Base-by-base conservation (phyloP, 2,888 invertebrate species). In the Andrena flavipes region DNA sequence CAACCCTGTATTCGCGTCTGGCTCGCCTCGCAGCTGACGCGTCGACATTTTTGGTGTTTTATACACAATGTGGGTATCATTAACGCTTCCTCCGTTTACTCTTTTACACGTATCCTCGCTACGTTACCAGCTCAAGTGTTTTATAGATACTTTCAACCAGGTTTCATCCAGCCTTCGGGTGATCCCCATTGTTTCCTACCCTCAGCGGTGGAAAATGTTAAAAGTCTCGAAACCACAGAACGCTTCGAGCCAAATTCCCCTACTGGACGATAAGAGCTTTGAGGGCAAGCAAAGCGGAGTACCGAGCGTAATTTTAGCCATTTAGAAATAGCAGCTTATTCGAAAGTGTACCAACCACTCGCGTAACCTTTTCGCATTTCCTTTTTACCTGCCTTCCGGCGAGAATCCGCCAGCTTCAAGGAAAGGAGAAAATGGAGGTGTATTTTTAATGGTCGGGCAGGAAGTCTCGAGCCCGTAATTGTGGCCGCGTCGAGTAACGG, bases 301-400 rank as follows among this genome's bases (percentile, higher is more conserved):
- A 16, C 16, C 7, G 56, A 20, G 48, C 29, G 54, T 73, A 80
- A 68, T 48, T 59, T 49, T 49, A 51, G 6, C 26, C 20, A 51
- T 35, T 73, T 73, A 64, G 64, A 73, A 73, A 73, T 73, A 81
- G 73, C 16, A 69, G 29, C 80, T 74, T 80, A 73, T 74, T 70
- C 65, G 59, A 59, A 64, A 64, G 73, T 80, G 69, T 60, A 65
- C 56, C 72, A 30, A 42, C 56, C 71, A 62, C 35, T 73, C 59
- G 79, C 80, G 35, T 20, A 65, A 74, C 65, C 69, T 81, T 74
- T 82, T 56, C 81, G 23, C 74, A 26, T 67, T 60, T 42, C 29
- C 30, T 42, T 67, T 75, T 62, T 42, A 23, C 30, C 35, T 75
- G 54, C 63, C 54, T 70, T 75, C 64, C 33, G 59, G 51, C n/a